Evolutionary conservation across 2,888 invertebrate genomes (phyloP).

Genomic region (Galerucella pusilla): DNA sequence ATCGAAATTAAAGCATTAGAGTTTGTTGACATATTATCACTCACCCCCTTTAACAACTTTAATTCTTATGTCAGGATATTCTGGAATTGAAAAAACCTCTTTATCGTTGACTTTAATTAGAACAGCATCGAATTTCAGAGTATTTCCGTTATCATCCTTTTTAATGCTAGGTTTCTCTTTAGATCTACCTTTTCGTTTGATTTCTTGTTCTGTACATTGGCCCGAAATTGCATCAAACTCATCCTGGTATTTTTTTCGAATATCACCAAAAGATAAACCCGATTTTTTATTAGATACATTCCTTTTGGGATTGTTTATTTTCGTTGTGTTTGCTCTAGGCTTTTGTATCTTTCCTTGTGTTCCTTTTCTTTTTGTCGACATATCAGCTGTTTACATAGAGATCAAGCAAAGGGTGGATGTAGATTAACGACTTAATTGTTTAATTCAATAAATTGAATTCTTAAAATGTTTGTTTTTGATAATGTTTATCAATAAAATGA

Average conservation of each 20-base stretch:
- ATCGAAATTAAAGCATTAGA: not conserved
- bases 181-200: not conserved
- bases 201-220: slow-evolving; percentile 1
- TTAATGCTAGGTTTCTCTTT: not conserved
- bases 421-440: not conserved
- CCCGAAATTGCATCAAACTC: not conserved
- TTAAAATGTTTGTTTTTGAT: not conserved
- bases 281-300: not conserved
- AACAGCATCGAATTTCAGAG: slow-evolving; percentile 24
- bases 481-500: not conserved
- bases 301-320: not conserved
- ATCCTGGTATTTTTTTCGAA: not conserved
- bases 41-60: slow-evolving; percentile 43
- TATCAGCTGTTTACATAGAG: slow-evolving; percentile 5
- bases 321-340: slow-evolving; percentile 1
- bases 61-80: slow-evolving; percentile 42
- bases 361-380: not conserved
- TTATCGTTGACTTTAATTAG: slow-evolving; percentile 25
- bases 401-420: not conserved
- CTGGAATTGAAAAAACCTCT: slow-evolving; percentile 41
- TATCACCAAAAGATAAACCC: not conserved
- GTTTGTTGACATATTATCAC: slow-evolving; percentile 12
- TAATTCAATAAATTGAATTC: not conserved
- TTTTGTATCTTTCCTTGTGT: not conserved
- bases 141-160: not conserved